These are phyloP conservation scores for Agrochola circellaris DNA, from an alignment of 2,888 invertebrate genomes.

Conservation along the genomic window DNA sequence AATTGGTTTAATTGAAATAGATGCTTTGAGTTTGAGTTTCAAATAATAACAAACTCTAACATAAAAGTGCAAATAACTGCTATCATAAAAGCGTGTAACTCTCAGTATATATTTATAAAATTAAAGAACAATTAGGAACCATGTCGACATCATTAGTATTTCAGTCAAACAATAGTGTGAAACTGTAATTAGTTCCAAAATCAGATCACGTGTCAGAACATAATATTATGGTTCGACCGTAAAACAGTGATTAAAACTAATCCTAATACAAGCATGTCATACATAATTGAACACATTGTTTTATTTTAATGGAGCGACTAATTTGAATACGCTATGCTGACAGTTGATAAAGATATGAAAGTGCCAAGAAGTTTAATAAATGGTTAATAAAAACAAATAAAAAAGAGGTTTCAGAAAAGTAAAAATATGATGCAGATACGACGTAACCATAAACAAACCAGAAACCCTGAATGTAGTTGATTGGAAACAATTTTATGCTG, in stretches of 20 bases:
- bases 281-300: conserved; percentile 32
- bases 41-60: not conserved
- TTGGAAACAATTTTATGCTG: conserved; percentile 22
- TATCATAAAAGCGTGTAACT: not conserved
- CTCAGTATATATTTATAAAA: conserved; percentile 19
- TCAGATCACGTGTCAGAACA: conserved; percentile 21
- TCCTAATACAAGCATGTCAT: conserved; percentile 3
- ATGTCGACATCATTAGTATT: conserved; percentile 36
- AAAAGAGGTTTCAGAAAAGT: not conserved
- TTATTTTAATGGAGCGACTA: conserved; percentile 37
- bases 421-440: not conserved
- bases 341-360: conserved; percentile 4
- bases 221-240: conserved; percentile 12
- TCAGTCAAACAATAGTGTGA: conserved; percentile 56
- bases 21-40: too few relatives aligned
- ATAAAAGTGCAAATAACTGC: not conserved
- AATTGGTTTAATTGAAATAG: too few relatives aligned
- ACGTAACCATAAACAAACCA: conserved; percentile 1
- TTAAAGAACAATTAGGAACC: conserved; percentile 33
- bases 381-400: too few relatives aligned
- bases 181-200: conserved; percentile 58
- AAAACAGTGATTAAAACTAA: conserved; percentile 33
- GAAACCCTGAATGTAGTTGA: not conserved
- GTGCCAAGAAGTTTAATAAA: not conserved
- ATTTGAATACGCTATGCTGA: conserved; percentile 10